These are phyloP conservation scores for Lasioglossum calceatum DNA, from an alignment of 2,888 invertebrate species.

Conservation along the genomic window DNA sequence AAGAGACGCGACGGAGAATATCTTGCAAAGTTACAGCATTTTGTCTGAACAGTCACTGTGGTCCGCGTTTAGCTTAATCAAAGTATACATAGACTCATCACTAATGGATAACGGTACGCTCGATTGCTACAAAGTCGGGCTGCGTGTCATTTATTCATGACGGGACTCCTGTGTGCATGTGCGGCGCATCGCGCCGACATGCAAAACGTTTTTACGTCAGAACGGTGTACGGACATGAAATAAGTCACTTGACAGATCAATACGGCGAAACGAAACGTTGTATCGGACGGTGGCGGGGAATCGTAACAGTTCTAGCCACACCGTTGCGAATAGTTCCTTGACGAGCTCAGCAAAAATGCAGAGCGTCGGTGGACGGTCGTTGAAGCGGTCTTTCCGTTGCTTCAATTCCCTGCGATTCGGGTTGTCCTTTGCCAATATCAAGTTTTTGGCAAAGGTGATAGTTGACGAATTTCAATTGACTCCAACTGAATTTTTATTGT, in stretches of 20 bases:
- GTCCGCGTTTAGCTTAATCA: constrained; percentile 41
- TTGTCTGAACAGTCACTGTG: not conserved
- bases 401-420: not conserved
- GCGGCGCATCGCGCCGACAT: constrained; percentile 41
- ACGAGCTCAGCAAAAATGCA: not conserved
- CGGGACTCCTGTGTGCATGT: constrained; percentile 21
- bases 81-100: constrained; percentile 48
- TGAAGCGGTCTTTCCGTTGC: too few species aligned
- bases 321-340: not conserved
- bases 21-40: not conserved
- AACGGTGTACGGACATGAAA: constrained; percentile 38
- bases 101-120: constrained; percentile 48
- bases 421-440: not conserved
- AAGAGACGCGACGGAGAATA: not conserved
- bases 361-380: too few species aligned
- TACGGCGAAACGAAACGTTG: constrained; percentile 32
- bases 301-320: not conserved
- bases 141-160: constrained; percentile 55
- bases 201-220: constrained; percentile 53
- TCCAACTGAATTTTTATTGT: not conserved
- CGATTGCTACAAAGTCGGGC: constrained; percentile 46
- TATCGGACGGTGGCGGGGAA: constrained; percentile 3
- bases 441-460: not conserved
- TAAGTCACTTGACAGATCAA: constrained; percentile 56
- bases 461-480: not conserved